A percentile compares a stretch with the other conserved stretches of the same genome.
Evolutionary conservation across 1,140 invertebrate genomes (phyloP).

Genomic region (Anastrepha ludens): DNA sequence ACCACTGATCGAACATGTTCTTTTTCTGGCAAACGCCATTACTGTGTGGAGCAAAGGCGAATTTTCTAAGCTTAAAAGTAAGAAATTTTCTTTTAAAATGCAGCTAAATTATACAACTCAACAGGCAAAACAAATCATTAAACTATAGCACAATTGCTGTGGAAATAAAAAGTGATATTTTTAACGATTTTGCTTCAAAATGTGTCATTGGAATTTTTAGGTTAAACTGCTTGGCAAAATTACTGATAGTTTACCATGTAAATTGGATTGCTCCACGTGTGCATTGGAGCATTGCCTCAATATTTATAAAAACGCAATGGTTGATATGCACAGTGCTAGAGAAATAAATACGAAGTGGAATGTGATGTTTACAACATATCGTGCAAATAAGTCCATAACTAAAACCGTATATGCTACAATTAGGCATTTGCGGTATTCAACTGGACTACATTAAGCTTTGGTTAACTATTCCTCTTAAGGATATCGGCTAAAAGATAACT

Average conservation of each 20-base stretch:
- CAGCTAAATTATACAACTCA: not conserved
- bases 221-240: not conserved
- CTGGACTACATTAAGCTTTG: constrained; percentile 58
- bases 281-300: not conserved
- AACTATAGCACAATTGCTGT: not conserved
- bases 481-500: too few species aligned
- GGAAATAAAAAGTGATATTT: not conserved
- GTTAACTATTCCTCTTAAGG: too few species aligned
- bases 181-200: too few species aligned
- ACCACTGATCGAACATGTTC: constrained; percentile 71
- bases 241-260: not conserved
- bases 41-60: constrained; percentile 70
- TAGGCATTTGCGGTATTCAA: constrained; percentile 62
- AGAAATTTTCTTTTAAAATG: constrained; percentile 58
- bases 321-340: not conserved
- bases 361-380: too few species aligned
- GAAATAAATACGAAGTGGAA: not conserved
- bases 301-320: not conserved
- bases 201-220: constrained; percentile 22
- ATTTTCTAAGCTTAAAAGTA: constrained; percentile 73
- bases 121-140: not conserved
- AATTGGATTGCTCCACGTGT: not conserved
- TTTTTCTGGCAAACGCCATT: constrained; percentile 74
- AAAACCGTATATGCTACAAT: constrained; percentile 59
- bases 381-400: constrained; percentile 53